A percentile compares a stretch with the other conserved stretches of the same genome.
Conservation (phyloP, 2,888 invertebrate genomes). For the Monopis laevigella region DNA sequence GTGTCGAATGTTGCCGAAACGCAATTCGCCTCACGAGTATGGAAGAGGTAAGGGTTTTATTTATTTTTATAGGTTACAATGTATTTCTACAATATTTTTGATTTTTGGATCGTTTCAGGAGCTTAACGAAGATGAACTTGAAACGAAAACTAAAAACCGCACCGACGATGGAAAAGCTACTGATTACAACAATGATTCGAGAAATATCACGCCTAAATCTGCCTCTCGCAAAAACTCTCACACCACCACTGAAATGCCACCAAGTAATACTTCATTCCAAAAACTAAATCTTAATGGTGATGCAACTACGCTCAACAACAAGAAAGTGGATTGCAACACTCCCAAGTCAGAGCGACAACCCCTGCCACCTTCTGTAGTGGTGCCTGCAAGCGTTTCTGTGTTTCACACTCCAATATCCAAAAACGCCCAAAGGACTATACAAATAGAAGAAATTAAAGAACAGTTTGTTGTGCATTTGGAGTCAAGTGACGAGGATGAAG, state of each 20-base stretch:
- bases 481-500: constrained; percentile 59
- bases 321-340: not conserved
- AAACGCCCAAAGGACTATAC: constrained; percentile 38
- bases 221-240: not conserved
- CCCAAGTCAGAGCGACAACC: constrained; percentile 20
- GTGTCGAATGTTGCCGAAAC: constrained; percentile 44
- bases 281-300: no score
- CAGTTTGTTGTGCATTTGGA: constrained; percentile 33
- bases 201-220: constrained; percentile 18
- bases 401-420: constrained; percentile 39
- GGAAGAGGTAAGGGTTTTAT: constrained; percentile 51
- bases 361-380: constrained; percentile 18
- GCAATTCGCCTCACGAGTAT: constrained; percentile 50
- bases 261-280: constrained; percentile 18
- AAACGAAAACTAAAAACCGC: no score
- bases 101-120: constrained; percentile 37
- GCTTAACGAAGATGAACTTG: constrained; percentile 58
- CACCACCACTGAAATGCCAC: not conserved
- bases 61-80: constrained; percentile 9
- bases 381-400: constrained; percentile 33
- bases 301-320: no score
- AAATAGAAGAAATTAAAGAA: constrained; percentile 34
- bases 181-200: constrained; percentile 18
- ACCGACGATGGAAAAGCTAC: no score
- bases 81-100: constrained; percentile 3